These are phyloP conservation scores for Pollenia amentaria DNA, from an alignment of 2,888 invertebrate species.

Conservation along the genomic window DNA sequence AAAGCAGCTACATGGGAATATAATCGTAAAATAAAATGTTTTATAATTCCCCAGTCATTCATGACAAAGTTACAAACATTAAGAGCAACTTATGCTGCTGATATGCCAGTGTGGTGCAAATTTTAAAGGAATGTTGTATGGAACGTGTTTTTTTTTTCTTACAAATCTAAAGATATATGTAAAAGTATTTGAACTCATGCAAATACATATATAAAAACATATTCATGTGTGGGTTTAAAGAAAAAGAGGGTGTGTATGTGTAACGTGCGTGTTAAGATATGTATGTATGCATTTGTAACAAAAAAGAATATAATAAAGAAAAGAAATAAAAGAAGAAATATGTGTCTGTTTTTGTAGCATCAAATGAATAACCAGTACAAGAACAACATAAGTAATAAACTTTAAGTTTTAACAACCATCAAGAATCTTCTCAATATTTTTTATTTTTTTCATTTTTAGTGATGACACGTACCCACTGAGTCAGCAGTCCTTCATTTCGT, in stretches of 20 bases:
- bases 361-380: conserved; percentile 13
- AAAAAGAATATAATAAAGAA: neutral
- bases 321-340: conserved; percentile 34
- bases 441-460: conserved; percentile 33
- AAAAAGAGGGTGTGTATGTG: neutral
- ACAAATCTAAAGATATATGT: neutral
- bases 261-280: conserved; percentile 30
- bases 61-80: conserved; percentile 16
- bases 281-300: neutral
- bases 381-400: conserved; percentile 35
- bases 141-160: neutral
- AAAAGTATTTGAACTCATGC: conserved; percentile 8
- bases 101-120: neutral
- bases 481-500: conserved; percentile 61
- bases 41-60: conserved; percentile 55
- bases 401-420: conserved; percentile 54
- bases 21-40: conserved; percentile 66
- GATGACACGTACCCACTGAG: conserved; percentile 67
- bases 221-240: neutral
- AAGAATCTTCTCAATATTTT: conserved; percentile 41
- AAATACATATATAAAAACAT: neutral
- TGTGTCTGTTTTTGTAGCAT: conserved; percentile 4
- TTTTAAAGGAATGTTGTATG: conserved; percentile 20
- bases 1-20: conserved; percentile 34
- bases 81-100: conserved; percentile 4